phyloP scores from a whole-genome alignment of 2,113 vertebrate genomes.

The Coreoperca whiteheadi region DNA sequence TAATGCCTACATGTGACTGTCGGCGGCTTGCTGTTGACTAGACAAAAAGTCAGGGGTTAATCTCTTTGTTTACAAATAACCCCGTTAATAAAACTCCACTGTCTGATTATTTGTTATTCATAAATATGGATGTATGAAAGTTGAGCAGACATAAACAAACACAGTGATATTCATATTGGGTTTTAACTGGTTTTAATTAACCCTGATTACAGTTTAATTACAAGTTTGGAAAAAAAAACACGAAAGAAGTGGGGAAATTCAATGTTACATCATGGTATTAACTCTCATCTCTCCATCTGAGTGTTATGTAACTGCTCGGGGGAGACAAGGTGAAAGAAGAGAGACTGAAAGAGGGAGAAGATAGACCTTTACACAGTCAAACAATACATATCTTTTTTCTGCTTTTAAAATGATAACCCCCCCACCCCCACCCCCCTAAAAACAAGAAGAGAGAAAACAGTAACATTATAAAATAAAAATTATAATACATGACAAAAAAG shows the following conservation, averaged over 20 bases:
- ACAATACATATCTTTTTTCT: constrained; percentile 78
- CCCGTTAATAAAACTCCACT: constrained; percentile 37
- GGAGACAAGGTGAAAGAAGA: constrained; percentile 55
- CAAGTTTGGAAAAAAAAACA: constrained; percentile 82
- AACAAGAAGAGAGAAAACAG: constrained; percentile 70
- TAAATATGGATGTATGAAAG: constrained; percentile 31
- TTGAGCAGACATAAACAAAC: constrained; percentile 58
- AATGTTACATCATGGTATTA: constrained; percentile 87
- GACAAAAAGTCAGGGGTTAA: constrained; percentile 55
- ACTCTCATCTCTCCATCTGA: constrained; percentile 78
- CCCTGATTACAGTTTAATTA: constrained; percentile 89
- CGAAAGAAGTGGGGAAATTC: constrained; percentile 78
- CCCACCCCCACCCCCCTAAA: constrained; percentile 3
- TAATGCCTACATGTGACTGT: constrained; percentile 2
- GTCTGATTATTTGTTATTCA: constrained; percentile 24
- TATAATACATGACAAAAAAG: constrained; percentile 79
- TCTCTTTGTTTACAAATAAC: constrained; percentile 70
- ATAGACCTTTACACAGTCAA: constrained; percentile 81
- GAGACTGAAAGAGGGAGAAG: constrained; percentile 67
- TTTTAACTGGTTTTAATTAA: constrained; percentile 88
- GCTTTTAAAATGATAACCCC: constrained; percentile 79
- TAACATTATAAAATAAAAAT: constrained; percentile 84
- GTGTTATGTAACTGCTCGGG: constrained; percentile 79
- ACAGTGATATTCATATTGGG: constrained; percentile 58
- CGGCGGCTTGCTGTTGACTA: constrained; percentile 1